Evolutionary conservation across 1,140 invertebrate genomes (phyloP), one percentile per base, ranked within the genome.

Genomic region (Drosophila santomea): DNA sequence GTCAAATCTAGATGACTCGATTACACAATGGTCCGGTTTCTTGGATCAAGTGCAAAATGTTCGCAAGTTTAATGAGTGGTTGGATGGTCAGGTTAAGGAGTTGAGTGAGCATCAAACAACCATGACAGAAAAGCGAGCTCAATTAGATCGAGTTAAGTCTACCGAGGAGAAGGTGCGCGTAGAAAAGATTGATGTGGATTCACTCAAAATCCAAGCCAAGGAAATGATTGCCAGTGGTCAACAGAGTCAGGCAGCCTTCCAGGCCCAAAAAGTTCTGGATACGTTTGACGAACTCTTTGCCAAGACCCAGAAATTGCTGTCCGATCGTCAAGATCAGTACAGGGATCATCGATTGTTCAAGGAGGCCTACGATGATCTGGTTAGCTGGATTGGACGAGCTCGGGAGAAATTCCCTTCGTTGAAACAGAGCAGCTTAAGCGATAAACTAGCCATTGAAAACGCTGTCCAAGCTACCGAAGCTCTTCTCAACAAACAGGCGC

Each of bases 121-220:
- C 0, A 95, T 97, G 93, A 94, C 95, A 0, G 97, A 98, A 89
- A 98, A 98, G 90, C 94, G 96, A 61, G 94, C 95, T 11, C 97
- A 98, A 91, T 91, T 98, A 11, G 97, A 98, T 90, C 95, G 96
- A 76, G 95, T 98, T 11, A 98, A 97, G 92, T 95, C 94, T 64
- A 93, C 98, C 0, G 97, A 98, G 92, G 97, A 98, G 91, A 98
- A 97, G 93, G 95, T 97, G 4, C 94, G 96, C 6, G 97, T 97
- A 91, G 98, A 99, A 88, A 97, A 97, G 80, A 96, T 98, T 74
- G 98, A 98, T 90, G 97, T 99, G 4, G 97, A 98, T 75, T 95
- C 95, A 59, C 92, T 99, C 23, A 98, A 97, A 93, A 93, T 95
- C 12, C 97, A 98, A 92, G 96, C 97, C 4, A 94, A 95, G n/a